Base-by-base conservation (phyloP, 2,888 invertebrate species). In the Blastobasis lacticolella region DNA sequence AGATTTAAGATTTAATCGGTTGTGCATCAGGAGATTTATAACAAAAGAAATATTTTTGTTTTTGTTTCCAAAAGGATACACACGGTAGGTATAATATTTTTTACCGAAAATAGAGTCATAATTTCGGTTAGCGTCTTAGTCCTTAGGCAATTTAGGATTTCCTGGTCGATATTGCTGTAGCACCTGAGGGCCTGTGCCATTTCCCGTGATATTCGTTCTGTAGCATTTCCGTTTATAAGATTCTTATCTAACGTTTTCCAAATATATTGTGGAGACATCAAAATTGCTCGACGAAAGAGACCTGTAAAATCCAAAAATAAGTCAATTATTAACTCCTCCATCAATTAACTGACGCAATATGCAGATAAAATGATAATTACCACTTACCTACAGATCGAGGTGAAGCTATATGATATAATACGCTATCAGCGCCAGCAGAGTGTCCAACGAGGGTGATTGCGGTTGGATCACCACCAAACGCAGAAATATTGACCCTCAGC, bases 391-490 rank as follows among this genome's bases (percentile, higher is more conserved):
- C 75, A n/a, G 92, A 89, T 60, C 92, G 85, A 38, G 93, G 91
- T 9, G 94, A 93, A 37, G 91, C 81, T 61, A 94, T 88, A 66
- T 93, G 93, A 58, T 92, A 87, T 49, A 92, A 77, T 5, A 92
- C 91, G 64, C 93, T 91, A 40, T 92, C 90, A 4, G 93, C 94
- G 7, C 94, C 94, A 41, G 94, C 92, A 37, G 94, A 94, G 76
- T 96, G 94, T 0, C 97, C 97, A 64, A 95, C 89, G 0, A 97
- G 73, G 0, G 96, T 96, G n/a, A 96, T 90, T 57, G 91, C 89
- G 45, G 91, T 89, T 0, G 93, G 91, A 77, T 96, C 94, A 5
- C 97, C 97, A 37, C 95, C 94, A 72, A 97, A 96, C 46, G 90
- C 89, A 45, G 87, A 87, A 49, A 96, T 94, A 73, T 96, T 94